Base-by-base conservation (phyloP, 2,888 invertebrate species). In the Biston stratarius region DNA sequence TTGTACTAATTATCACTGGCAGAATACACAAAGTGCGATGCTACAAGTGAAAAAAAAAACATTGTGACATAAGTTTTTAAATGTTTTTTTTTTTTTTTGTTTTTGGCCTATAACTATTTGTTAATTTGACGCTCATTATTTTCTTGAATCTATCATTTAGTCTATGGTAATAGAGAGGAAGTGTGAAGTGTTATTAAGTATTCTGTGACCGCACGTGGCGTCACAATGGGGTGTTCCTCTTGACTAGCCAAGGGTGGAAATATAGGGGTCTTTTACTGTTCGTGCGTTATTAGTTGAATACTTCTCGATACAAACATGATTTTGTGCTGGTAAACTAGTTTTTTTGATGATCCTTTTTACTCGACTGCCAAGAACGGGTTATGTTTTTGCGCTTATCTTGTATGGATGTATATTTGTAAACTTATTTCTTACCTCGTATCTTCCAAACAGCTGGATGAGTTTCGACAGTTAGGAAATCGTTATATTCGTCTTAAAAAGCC, bases 211-310 rank as follows among this genome's bases (percentile, higher is more conserved):
- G 55, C 55, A 55, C 55, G 55, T 55, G 55, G 11, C 6, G 24
- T 12, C 15, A 55, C 40, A 55, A 55, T 55, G 48, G 59, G 59
- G 59, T 38, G 59, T 59, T 40, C 38, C 59, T 15, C 48, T 48
- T 59, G 59, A 48, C 48, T 59, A 59, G 48, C 15, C 12, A 38
- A 59, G 59, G 59, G 59, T 48, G 38, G 47, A 49, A 49, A 38
- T 38, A 68, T 68, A 52, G 68, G 64, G 49, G 55, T 64, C 69
- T 62, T 5, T 42, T 42, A 8, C 24, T 24, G 14, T 38, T 8
- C 14, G 51, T 40, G 48, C 47, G 14, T 58, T 34, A 38, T 15
- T 47, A 45, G 6, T 47, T 12, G 33, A 49, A 49, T 15, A 49
- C 12, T 49, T 12, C 33, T 14, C 14, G 52, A 52, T 38, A 52